Evolutionary conservation across 2,888 invertebrate genomes (phyloP).

Genomic region (Andrena hattorfiana): DNA sequence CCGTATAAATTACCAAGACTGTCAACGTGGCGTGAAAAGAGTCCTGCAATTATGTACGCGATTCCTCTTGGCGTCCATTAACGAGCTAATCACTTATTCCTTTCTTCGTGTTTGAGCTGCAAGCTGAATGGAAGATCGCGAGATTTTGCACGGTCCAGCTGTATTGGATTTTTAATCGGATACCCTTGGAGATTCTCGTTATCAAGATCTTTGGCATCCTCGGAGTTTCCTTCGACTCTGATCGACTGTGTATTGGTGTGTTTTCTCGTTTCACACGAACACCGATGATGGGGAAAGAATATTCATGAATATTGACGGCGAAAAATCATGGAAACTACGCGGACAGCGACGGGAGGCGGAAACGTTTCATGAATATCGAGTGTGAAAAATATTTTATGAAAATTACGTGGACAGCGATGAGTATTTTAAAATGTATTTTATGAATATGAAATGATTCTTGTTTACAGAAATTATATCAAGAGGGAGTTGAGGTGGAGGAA

Average conservation of each 20-base stretch:
- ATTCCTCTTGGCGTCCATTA: constrained; percentile 7
- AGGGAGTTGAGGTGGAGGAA: not conserved
- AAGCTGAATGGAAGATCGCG: not conserved
- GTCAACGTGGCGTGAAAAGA: constrained; percentile 26
- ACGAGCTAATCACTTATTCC: constrained; percentile 15
- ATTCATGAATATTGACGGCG: not conserved
- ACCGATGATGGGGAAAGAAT: not conserved
- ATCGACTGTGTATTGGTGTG: not conserved
- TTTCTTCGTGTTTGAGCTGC: constrained; percentile 2
- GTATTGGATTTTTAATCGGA: not conserved
- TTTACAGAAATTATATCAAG: not conserved
- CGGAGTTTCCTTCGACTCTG: not conserved
- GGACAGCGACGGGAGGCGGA: not conserved
- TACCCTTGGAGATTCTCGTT: not conserved
- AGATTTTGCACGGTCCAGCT: not conserved
- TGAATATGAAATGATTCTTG: constrained; percentile 16
- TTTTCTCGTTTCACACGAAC: not conserved
- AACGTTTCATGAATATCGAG: constrained; percentile 9
- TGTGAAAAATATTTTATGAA: constrained; percentile 31
- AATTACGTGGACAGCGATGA: not conserved
- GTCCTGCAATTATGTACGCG: constrained; percentile 2
- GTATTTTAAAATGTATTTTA: constrained; percentile 10
- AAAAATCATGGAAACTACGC: not conserved
- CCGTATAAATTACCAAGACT: constrained; percentile 19
- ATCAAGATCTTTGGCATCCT: not conserved